Percentiles rank a stretch among this genome's conserved stretches.
These are phyloP conservation scores for Apamea epomidion DNA, from an alignment of 2,888 invertebrate species.

Conservation along the genomic window DNA sequence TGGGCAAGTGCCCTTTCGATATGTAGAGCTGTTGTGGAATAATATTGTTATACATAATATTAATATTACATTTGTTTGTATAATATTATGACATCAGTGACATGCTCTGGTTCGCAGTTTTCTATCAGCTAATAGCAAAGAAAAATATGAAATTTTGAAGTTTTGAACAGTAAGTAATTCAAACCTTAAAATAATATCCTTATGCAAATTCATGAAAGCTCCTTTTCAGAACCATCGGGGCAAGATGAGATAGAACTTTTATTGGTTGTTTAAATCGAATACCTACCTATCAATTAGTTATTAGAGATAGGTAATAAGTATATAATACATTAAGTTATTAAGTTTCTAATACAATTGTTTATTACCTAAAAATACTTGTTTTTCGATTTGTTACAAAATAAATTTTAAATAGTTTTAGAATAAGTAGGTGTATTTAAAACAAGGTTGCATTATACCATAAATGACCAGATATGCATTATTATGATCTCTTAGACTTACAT, in stretches of 20 bases:
- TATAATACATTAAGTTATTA: no score
- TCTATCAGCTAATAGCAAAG: not conserved
- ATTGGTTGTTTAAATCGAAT: not conserved
- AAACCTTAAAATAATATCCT: no score
- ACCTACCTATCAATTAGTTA: not conserved
- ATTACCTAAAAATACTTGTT: not conserved
- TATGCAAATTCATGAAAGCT: not conserved
- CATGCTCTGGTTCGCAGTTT: not conserved
- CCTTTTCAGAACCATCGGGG: not conserved
- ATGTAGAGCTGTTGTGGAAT: slow-evolving; percentile 48
- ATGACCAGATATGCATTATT: not conserved
- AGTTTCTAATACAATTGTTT: not conserved
- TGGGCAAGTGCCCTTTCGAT: slow-evolving; percentile 67
- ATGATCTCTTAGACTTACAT: not conserved
- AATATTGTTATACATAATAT: slow-evolving; percentile 27
- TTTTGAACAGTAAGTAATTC: not conserved
- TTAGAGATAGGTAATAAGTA: no score
- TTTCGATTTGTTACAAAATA: no score
- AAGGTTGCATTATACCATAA: not conserved
- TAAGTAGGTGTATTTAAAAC: not conserved
- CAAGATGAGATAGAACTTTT: not conserved
- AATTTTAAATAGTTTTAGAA: no score
- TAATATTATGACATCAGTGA: not conserved
- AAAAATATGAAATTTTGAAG: not conserved
- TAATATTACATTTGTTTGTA: slow-evolving; percentile 12